Evolutionary conservation across 2,113 vertebrate genomes (phyloP).

Genomic region (Ceyx cyanopectus): DNA sequence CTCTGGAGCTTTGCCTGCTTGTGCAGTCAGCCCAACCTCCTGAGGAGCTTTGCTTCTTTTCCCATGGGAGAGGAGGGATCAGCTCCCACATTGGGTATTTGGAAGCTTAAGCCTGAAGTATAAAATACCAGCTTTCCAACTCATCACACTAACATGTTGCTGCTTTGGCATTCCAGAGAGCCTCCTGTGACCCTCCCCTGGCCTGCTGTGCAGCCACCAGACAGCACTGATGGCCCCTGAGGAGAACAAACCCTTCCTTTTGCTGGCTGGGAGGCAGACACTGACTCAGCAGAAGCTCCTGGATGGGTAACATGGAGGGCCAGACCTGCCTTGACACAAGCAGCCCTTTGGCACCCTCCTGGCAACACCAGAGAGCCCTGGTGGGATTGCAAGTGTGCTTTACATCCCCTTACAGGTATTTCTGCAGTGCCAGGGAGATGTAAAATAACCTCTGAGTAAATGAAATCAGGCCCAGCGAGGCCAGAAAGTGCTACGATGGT

Average conservation of each 20-base stretch:
- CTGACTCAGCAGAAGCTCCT: background rate
- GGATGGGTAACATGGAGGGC: background rate
- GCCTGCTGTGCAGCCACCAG: background rate
- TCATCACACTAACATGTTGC: background rate
- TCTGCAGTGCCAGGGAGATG: background rate
- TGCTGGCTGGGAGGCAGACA: background rate
- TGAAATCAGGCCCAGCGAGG: background rate
- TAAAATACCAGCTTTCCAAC: background rate
- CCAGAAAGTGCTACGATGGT: background rate
- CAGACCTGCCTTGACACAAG: background rate
- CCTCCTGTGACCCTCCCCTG: background rate
- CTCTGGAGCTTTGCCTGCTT: background rate
- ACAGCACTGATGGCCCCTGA: background rate
- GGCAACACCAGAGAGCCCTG: background rate
- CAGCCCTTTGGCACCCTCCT: background rate
- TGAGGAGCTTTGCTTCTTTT: background rate
- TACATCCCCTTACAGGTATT: background rate
- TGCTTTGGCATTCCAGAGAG: background rate
- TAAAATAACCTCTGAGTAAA: background rate
- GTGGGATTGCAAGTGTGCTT: background rate
- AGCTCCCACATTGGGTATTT: background rate
- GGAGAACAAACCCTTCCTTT: constrained; percentile 8
- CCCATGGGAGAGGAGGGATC: background rate
- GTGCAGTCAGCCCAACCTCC: fast-evolving
- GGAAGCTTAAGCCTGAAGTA: background rate